Percentiles rank a stretch among this genome's conserved stretches.
Evolutionary conservation across 2,113 vertebrate species (phyloP).

Genomic region (Rhea pennata): DNA sequence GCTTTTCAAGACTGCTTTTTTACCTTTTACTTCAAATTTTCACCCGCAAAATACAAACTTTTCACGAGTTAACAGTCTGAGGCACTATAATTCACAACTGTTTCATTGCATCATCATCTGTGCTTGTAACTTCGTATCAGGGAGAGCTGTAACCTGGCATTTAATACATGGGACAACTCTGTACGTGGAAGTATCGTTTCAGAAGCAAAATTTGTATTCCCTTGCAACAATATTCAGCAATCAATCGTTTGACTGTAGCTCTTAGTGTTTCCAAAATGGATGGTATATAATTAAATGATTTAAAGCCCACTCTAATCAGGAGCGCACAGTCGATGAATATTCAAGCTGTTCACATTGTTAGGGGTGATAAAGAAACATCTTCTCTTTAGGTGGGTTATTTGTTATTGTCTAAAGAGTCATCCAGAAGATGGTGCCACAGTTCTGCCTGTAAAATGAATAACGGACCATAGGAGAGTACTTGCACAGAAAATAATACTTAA

Average conservation of each 20-base stretch:
- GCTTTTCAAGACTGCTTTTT: neutral
- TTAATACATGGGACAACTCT: neutral
- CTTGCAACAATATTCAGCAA: slow-evolving; percentile 51
- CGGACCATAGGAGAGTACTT: neutral
- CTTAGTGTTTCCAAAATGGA: slow-evolving; percentile 65
- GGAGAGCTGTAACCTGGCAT: neutral
- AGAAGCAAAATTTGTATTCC: slow-evolving; percentile 47
- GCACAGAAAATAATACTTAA: neutral
- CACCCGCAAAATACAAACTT: neutral
- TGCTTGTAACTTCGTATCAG: neutral
- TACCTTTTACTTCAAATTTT: neutral
- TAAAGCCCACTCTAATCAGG: slow-evolving; percentile 62
- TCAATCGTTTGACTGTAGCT: slow-evolving; percentile 61
- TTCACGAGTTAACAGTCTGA: neutral
- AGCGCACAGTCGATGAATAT: slow-evolving; percentile 75
- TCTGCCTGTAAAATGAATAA: slow-evolving; percentile 67
- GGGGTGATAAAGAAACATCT: neutral
- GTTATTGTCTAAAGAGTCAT: slow-evolving; percentile 58
- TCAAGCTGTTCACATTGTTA: slow-evolving; percentile 66
- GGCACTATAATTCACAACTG: neutral
- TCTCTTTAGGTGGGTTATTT: slow-evolving; percentile 31
- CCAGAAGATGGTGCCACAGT: slow-evolving; percentile 79
- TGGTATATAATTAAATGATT: slow-evolving; percentile 72
- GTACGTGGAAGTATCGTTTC: neutral
- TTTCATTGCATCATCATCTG: neutral